Evolutionary conservation across 2,797 vertebrate genomes (phyloP), one percentile per base, ranked within the genome.

Genomic region (Odontamblyopus rebecca): DNA sequence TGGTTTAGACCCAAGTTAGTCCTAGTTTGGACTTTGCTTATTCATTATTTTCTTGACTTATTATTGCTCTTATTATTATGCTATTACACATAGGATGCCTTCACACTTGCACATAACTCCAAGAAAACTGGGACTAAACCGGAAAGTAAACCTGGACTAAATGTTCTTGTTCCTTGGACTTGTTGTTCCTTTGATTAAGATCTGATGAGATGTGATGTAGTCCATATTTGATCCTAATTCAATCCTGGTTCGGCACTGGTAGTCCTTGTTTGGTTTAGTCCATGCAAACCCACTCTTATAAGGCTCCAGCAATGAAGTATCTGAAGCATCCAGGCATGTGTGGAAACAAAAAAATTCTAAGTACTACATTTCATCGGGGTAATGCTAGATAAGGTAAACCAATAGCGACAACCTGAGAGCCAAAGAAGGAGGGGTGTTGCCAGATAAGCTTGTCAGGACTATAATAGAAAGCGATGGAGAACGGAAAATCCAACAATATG

Each of bases 271-370:
- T n/a, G 51, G 51, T 57, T 57, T 26, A 59, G 56, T 9, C 9
- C 56, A 26, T 12, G 26, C 56, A 59, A 29, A 59, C 23, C 15
- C 54, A 27, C 29, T 23, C 18, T 74, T 69, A 68, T 44, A 35
- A 9, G 69, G 66, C 67, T 80, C 69, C 29, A 30, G 69, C 57
- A 75, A 0, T 16, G 44, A 48, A 13, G 11, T 73, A 76, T 27
- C 62, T 74, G 74, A 80, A 60, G 70, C 29, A 18, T 48, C 38
- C 19, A 69, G 74, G 77, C 78, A 79, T 51, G 61, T 75, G 73
- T 4, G 23, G 77, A 71, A 13, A 76, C 61, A 71, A 78, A 59
- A 77, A 85, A 80, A 73, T 68, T 54, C 68, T 69, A 57, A 30
- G 67, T 70, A 44, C 60, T 38, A 63, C 56, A 74, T 44, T 54